Evolutionary conservation across 2,797 vertebrate genomes (phyloP), one percentile per base, ranked within the genome.

Genomic region (Enteromius viviparus): DNA sequence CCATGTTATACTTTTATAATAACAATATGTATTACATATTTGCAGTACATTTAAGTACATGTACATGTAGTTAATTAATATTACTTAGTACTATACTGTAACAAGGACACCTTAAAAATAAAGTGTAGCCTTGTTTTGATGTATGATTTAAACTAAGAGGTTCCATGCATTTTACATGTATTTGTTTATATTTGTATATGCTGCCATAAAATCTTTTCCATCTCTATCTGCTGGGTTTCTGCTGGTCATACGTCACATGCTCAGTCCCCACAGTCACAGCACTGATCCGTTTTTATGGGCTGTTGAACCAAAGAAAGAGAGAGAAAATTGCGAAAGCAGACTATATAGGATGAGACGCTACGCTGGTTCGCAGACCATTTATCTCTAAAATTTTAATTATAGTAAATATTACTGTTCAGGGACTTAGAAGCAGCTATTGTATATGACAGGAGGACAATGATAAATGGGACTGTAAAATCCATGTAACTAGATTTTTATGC

Each of bases 261-360:
- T 94, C 93, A 14, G 88, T 92, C 81, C 93, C 88, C 1, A 72
- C 84, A 78, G 92, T 91, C 64, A 88, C 84, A 14, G 95, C 93
- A 77, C 94, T 92, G 23, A 91, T 94, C 76, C 96, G 94, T 65
- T 94, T 95, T 87, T 95, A 94, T 62, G 95, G 88, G 83, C 91
- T 95, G 87, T 85, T 94, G 90, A 94, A 90, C 94, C 96, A 40
- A 65, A 81, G 64, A 23, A 65, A 62, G 62, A 53, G 23, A 23
- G n/a, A 76, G 49, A 71, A 76, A 40, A 51, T 26, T 26, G 64
- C 45, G 26, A 19, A 37, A 17, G 26, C 19, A 45, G 68, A 75
- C 62, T 53, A 42, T 62, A 83, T 71, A 58, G 62, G 1, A 76
- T 6, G 17, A 66, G 26, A 82, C 34, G 4, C 55, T 69, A 32